Percentiles rank a stretch among this genome's conserved stretches.
These are phyloP conservation scores for Myxocyprinus asiaticus DNA, from an alignment of 2,113 vertebrate genomes.

Conservation along the genomic window DNA sequence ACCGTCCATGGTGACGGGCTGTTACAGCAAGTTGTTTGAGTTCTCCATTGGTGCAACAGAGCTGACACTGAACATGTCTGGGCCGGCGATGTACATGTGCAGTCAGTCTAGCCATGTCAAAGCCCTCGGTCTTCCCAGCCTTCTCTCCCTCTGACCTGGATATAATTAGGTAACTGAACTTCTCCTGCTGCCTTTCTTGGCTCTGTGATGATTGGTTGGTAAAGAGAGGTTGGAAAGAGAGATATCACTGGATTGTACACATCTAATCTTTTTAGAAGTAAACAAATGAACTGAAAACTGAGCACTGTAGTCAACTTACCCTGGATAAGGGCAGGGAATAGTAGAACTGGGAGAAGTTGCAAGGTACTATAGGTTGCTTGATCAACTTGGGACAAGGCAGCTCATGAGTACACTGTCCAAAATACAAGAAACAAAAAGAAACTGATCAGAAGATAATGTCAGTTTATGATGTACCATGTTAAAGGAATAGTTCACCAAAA, in stretches of 20 bases:
- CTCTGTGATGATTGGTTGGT: constrained; percentile 63
- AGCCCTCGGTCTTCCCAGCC: neutral
- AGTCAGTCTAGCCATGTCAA: constrained; percentile 78
- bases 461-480: neutral
- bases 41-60: constrained; percentile 77
- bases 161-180: constrained; percentile 83
- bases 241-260: neutral
- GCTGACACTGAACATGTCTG: constrained; percentile 81
- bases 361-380: constrained; percentile 65
- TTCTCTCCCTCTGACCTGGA: constrained; percentile 48
- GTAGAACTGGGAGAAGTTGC: constrained; percentile 84
- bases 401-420: constrained; percentile 78
- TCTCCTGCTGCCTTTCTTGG: constrained; percentile 69
- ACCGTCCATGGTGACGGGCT: constrained; percentile 79
- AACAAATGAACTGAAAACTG: neutral
- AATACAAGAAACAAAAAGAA: neutral
- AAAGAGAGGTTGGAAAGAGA: neutral
- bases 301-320: constrained; percentile 66
- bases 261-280: neutral
- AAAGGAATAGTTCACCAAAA: too few relatives aligned
- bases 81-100: constrained; percentile 74
- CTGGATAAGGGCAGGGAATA: constrained; percentile 72
- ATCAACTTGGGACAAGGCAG: constrained; percentile 80
- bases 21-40: constrained; percentile 79
- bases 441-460: neutral